phyloP scores from a whole-genome alignment of 2,113 vertebrate genomes.

The Charina bottae region DNA sequence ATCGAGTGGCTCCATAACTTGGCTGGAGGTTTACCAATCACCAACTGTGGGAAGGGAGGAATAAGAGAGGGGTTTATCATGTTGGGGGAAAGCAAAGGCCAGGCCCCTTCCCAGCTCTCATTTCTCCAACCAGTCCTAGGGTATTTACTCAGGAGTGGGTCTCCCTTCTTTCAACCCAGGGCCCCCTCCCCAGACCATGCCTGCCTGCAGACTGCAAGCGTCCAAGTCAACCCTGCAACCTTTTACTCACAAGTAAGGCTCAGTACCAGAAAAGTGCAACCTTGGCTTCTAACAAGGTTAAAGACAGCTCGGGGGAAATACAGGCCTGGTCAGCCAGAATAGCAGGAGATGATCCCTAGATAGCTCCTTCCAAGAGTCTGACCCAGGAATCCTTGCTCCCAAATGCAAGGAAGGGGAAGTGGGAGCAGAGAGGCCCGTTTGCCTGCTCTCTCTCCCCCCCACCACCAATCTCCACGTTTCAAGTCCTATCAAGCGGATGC shows the following conservation, averaged over 20 bases:
- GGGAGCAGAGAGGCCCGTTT: no score
- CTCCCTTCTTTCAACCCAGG: background rate
- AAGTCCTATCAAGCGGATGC: background rate
- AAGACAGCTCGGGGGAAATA: background rate
- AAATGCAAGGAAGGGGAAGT: background rate
- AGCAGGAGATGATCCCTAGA: background rate
- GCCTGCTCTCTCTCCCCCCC: no score
- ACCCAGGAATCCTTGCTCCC: background rate
- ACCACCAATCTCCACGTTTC: background rate
- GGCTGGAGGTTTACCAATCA: background rate
- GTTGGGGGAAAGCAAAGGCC: background rate
- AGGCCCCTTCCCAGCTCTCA: background rate
- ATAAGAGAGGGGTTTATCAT: background rate
- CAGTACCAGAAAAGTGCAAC: background rate
- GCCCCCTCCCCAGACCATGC: no score
- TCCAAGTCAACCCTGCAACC: background rate
- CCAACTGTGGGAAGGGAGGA: background rate
- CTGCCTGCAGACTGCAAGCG: background rate
- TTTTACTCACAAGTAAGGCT: background rate
- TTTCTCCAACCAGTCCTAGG: background rate
- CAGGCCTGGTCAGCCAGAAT: background rate
- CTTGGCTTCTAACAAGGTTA: background rate
- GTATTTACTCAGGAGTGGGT: background rate
- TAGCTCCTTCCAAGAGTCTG: background rate
- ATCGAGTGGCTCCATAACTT: background rate